Percentiles rank a stretch among this genome's conserved stretches.
Conservation (phyloP, 2,888 invertebrate genomes). For the Frankliniella intonsa region DNA sequence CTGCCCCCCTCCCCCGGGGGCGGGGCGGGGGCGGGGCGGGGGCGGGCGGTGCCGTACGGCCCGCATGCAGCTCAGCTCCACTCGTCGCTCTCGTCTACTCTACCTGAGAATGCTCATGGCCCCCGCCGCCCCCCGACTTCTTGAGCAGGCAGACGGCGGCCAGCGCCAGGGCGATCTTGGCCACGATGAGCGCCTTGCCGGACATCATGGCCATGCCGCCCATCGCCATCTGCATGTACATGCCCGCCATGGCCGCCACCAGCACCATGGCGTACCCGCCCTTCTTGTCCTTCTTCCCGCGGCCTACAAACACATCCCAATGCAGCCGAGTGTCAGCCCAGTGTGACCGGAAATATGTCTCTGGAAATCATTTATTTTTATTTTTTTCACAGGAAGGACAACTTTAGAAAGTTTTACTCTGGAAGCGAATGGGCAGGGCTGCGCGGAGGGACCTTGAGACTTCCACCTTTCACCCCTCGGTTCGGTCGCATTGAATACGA, state of each 20-base stretch:
- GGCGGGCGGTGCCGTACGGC: no score
- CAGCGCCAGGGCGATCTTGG: constrained; percentile 60
- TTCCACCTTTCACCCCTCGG: no score
- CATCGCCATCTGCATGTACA: constrained; percentile 62
- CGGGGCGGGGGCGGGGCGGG: neutral
- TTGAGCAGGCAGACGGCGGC: constrained; percentile 49
- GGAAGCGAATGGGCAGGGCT: no score
- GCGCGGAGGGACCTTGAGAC: no score
- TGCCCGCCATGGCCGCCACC: constrained; percentile 54
- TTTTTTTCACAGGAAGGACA: no score
- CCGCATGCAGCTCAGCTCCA: neutral
- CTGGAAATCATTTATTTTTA: no score
- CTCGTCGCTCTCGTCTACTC: neutral
- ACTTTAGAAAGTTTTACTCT: no score
- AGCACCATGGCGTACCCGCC: constrained; percentile 54
- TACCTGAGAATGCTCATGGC: constrained; percentile 36
- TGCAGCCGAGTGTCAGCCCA: no score
- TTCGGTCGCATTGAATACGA: no score
- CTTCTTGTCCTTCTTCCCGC: constrained; percentile 51
- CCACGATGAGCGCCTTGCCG: constrained; percentile 61
- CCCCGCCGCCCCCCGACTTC: constrained; percentile 39
- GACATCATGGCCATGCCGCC: constrained; percentile 64
- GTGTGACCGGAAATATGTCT: no score
- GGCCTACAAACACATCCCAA: constrained; percentile 46
- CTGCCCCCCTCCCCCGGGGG: neutral